Base-by-base conservation (phyloP, 2,888 invertebrate genomes). In the Theodoxus fluviatilis region DNA sequence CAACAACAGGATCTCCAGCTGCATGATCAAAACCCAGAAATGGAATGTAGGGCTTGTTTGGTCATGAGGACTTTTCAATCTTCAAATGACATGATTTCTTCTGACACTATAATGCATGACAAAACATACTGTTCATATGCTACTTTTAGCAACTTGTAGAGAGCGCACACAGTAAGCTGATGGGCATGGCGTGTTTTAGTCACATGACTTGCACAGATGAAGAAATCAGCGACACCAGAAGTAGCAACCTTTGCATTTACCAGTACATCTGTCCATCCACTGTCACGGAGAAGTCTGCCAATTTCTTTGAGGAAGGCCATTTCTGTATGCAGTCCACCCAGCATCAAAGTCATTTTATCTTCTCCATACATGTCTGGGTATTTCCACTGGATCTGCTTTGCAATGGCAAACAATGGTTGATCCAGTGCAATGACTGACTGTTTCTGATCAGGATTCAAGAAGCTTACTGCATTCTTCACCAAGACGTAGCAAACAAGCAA, bases 121-220 rank as follows among this genome's bases (percentile, higher is more conserved):
- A n/a, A n/a, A n/a, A n/a, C n/a, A n/a, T n/a, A n/a, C n/a, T n/a
- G 9, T 38, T 7, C 12, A 35, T 2, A 1, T 25, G 71, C 71
- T 15, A 68, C 64, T 61, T 9, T 18, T 35, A 57, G 52, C 9
- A 70, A 65, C 7, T 71, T 70, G 9, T 22, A 15, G 4, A 72
- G 59, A 31, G 70, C 9, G 15, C 67, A 40, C 15, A 33, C 38
- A 15, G 64, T 72, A 22, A 72, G 67, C 37, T 71, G 71, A 28
- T 72, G 72, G 6, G 72, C 72, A 67, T 71, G 68, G 18, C 71
- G 59, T 2, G 72, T 72, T 43, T 9, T 57, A 25, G 68, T 67
- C 6, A 72, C 15, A 52, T 71, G 70, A 9, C 67, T 15, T 6
- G 59, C 67, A 22, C 1, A 25, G 38, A 72, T 18, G 38, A 70